Conservation (phyloP, 2,113 vertebrate genomes). For the Columba livia region DNA sequence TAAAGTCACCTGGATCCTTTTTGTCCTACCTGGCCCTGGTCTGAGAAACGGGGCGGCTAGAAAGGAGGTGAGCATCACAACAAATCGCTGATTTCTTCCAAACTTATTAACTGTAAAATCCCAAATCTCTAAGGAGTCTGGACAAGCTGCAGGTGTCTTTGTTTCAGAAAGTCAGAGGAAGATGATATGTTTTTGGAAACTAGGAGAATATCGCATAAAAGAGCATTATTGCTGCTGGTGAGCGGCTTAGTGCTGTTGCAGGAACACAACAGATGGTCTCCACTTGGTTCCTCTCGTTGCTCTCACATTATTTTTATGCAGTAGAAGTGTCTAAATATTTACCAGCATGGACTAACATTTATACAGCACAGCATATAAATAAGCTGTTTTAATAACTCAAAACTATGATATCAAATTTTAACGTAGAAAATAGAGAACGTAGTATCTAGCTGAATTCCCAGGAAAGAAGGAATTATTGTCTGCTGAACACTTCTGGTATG, state of each 20-base stretch:
- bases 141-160: background rate
- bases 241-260: background rate
- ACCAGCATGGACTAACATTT: background rate
- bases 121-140: rapidly evolving
- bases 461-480: background rate
- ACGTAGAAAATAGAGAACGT: background rate
- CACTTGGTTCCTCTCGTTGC: background rate
- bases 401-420: rapidly evolving
- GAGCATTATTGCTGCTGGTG: background rate
- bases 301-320: background rate
- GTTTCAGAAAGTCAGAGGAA: background rate
- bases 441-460: background rate
- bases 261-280: background rate
- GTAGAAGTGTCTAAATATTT: background rate
- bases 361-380: background rate
- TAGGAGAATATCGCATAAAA: background rate
- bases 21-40: background rate
- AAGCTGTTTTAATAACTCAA: background rate
- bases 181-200: background rate
- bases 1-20: background rate
- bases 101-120: rapidly evolving
- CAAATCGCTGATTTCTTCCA: background rate
- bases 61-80: background rate
- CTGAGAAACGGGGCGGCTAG: rapidly evolving
- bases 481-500: background rate